Evolutionary conservation across 2,113 vertebrate species (phyloP).

Genomic region (Craseonycteris thonglongyai): DNA sequence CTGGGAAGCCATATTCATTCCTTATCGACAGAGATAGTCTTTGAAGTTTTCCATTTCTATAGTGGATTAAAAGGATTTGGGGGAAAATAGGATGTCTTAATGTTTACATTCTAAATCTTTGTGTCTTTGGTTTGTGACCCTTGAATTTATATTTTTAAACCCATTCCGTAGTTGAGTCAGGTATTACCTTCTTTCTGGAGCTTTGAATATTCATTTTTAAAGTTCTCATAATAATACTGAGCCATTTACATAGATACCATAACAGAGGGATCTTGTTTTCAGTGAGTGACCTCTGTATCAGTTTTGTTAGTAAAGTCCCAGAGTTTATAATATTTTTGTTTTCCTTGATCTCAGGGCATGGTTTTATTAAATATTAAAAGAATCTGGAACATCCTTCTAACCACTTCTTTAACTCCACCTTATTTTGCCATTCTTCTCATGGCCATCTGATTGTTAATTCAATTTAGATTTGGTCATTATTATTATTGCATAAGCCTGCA

Average conservation of each 20-base stretch:
- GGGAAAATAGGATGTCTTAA: not conserved
- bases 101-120: not conserved
- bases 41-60: not conserved
- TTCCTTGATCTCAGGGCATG: not conserved
- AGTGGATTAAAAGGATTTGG: not conserved
- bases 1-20: not conserved
- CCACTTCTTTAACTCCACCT: not conserved
- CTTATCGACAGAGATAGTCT: not conserved
- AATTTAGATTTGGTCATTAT: slow-evolving; percentile 24
- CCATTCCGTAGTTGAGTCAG: not conserved
- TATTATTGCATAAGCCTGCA: not conserved
- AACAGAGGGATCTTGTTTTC: not conserved
- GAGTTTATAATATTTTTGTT: not conserved
- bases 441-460: slow-evolving; percentile 16
- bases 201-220: not conserved
- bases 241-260: not conserved
- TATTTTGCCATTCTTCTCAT: not conserved
- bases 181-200: not conserved
- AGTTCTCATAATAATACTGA: not conserved
- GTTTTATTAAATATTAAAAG: slow-evolving; percentile 25
- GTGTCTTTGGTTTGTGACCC: not conserved
- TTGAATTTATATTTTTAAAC: slow-evolving; percentile 24
- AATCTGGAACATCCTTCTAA: not conserved
- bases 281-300: not conserved
- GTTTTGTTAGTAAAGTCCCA: not conserved